A percentile compares a stretch with the other conserved stretches of the same genome.
phyloP scores from a whole-genome alignment of 2,888 invertebrate species.

The Dasysyrphus tricinctus region DNA sequence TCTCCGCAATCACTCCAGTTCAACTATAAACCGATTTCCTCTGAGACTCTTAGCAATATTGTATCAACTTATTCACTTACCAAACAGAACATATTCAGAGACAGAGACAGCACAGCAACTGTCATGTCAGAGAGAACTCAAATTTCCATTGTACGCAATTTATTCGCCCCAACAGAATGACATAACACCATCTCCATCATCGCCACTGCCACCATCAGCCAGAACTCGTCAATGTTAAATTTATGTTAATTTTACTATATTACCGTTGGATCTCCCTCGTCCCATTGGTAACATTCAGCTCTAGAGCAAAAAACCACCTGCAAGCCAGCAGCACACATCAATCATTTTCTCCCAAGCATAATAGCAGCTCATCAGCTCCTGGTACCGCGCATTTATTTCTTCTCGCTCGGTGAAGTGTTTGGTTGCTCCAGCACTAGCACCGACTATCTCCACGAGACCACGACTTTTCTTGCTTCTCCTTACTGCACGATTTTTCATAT shows the following conservation, averaged over 20 bases:
- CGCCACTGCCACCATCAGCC: conserved; percentile 10
- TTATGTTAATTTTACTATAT: conserved; percentile 68
- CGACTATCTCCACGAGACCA: not conserved
- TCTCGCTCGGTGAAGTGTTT: conserved; percentile 20
- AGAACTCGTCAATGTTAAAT: conserved; percentile 67
- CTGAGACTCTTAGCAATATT: conserved; percentile 43
- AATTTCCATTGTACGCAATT: conserved; percentile 68
- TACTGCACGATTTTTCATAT: conserved; percentile 55
- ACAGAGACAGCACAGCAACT: conserved; percentile 38
- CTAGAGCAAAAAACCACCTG: conserved; percentile 57
- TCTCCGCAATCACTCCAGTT: not conserved
- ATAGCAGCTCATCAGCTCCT: conserved; percentile 39
- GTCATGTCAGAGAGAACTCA: conserved; percentile 52
- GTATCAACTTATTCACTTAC: conserved; percentile 49
- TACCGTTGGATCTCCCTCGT: conserved; percentile 51
- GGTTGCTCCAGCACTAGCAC: conserved; percentile 14
- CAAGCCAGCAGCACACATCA: conserved; percentile 64
- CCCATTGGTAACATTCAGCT: conserved; percentile 36
- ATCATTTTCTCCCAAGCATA: conserved; percentile 63
- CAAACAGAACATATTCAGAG: conserved; percentile 18
- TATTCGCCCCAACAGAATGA: conserved; percentile 62
- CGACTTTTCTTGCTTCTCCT: conserved; percentile 27
- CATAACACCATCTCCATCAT: conserved; percentile 54
- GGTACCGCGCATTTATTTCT: conserved; percentile 35
- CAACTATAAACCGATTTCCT: conserved; percentile 45